phyloP scores from a whole-genome alignment of 2,888 invertebrate species.

The Pammene fasciana region DNA sequence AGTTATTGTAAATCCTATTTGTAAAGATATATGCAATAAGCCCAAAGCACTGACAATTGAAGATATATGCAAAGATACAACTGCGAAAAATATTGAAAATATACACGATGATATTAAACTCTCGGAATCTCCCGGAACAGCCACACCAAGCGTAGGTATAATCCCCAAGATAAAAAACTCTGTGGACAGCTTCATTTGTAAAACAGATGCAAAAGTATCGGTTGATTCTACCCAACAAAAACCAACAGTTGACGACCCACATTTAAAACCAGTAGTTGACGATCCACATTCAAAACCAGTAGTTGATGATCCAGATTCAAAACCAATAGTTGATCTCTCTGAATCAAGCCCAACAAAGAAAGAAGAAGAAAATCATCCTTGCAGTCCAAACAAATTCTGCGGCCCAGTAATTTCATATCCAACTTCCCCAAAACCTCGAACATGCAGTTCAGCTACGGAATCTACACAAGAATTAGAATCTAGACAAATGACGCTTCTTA shows the following conservation, averaged over 20 bases:
- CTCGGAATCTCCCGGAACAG: not conserved
- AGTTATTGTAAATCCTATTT: constrained; percentile 1
- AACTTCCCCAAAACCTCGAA: not conserved
- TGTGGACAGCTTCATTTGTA: not conserved
- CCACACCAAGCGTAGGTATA: not conserved
- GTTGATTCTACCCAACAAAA: too few species aligned
- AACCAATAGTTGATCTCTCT: too few species aligned
- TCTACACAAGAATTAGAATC: not conserved
- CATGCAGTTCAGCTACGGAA: not conserved
- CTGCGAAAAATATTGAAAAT: not conserved
- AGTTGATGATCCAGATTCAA: not conserved
- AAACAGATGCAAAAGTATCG: too few species aligned
- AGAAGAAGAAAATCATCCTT: not conserved
- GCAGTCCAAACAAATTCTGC: constrained; percentile 3
- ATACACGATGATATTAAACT: not conserved
- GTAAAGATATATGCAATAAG: not conserved
- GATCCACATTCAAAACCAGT: not conserved
- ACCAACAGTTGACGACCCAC: not conserved
- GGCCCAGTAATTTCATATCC: constrained; percentile 4
- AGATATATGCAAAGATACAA: not conserved
- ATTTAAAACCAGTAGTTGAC: not conserved
- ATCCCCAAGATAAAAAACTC: not conserved
- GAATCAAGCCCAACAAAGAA: not conserved
- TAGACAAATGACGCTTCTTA: not conserved
- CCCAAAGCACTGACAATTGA: not conserved